Conservation (phyloP, 2,797 vertebrate species). For the Percopsis omiscomaycus region DNA sequence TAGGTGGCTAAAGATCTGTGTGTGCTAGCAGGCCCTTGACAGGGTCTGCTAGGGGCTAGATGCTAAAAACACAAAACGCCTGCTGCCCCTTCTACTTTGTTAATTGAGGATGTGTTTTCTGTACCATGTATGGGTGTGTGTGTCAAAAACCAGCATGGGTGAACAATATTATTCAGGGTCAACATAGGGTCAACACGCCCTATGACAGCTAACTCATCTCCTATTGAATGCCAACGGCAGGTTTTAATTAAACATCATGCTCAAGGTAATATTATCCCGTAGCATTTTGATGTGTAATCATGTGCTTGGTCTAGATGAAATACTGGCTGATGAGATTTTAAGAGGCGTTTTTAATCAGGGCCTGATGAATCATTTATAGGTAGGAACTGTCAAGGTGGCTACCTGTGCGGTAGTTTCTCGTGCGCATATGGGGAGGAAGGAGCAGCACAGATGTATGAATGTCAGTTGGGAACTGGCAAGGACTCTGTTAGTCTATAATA, state of each 20-base stretch:
- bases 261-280: conserved; percentile 32
- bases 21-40: not conserved
- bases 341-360: conserved; percentile 26
- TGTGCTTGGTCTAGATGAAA: conserved; percentile 14
- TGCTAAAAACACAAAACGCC: conserved; percentile 15
- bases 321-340: conserved; percentile 5
- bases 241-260: conserved; percentile 46
- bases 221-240: conserved; percentile 30
- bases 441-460: conserved; percentile 3
- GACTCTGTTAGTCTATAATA: not conserved
- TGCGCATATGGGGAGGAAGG: not conserved
- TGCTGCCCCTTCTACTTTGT: not conserved
- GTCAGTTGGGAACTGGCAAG: conserved; percentile 5
- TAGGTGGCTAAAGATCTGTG: not conserved
- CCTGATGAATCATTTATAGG: conserved; percentile 34
- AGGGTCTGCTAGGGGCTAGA: not conserved
- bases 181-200: no score
- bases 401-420: conserved; percentile 10
- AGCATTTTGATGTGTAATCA: conserved; percentile 13
- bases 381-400: conserved; percentile 18
- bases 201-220: conserved; percentile 21
- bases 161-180: no score
- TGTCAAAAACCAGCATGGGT: not conserved
- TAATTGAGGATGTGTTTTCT: conserved; percentile 4
- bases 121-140: not conserved